phyloP scores from a whole-genome alignment of 2,888 invertebrate species.

The Ophonus ardosiacus region DNA sequence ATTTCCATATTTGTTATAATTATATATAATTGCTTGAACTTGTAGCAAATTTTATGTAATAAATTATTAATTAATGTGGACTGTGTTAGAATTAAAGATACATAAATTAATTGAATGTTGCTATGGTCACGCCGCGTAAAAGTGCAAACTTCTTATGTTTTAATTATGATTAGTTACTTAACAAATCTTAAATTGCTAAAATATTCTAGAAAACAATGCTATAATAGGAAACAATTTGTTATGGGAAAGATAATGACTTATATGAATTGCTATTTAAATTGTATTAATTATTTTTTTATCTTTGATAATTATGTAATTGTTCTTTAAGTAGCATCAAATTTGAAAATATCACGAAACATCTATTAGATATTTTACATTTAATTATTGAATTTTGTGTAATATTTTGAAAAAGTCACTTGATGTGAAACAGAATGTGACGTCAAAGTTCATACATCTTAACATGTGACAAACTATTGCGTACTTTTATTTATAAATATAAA shows the following conservation, averaged over 20 bases:
- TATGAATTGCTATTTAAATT: background rate
- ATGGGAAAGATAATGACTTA: background rate
- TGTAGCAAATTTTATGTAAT: background rate
- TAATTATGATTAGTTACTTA: slow-evolving; percentile 6
- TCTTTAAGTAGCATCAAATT: too few relatives aligned
- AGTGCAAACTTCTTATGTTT: background rate
- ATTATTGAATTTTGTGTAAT: too few relatives aligned
- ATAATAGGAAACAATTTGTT: background rate
- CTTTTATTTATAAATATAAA: too few relatives aligned
- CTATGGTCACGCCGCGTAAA: background rate
- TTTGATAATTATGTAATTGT: too few relatives aligned
- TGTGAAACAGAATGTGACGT: too few relatives aligned
- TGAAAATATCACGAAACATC: too few relatives aligned
- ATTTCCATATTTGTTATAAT: background rate
- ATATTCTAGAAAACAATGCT: slow-evolving; percentile 8
- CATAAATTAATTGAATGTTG: slow-evolving; percentile 14
- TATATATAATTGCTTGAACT: background rate
- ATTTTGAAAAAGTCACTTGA: too few relatives aligned
- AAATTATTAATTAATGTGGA: background rate
- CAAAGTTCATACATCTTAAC: too few relatives aligned
- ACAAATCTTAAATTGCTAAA: background rate
- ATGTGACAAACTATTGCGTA: too few relatives aligned
- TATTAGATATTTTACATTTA: too few relatives aligned
- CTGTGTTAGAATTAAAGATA: background rate
- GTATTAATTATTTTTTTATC: too few relatives aligned